Base-by-base conservation (phyloP, 2,888 invertebrate species). In the Pseudococcus jackbeardsleyi region DNA sequence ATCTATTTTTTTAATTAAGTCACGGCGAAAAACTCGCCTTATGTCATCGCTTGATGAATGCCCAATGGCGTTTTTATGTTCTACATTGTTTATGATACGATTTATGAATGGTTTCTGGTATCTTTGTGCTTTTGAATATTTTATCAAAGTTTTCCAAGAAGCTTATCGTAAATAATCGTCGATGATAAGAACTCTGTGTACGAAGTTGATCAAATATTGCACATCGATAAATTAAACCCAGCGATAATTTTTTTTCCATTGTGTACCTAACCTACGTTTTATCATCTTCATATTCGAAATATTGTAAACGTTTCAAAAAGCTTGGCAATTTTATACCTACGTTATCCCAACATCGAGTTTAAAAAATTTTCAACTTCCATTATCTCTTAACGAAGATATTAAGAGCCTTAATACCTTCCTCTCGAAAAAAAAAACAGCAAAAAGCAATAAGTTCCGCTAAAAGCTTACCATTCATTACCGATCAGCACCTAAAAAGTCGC, bases 1-100 rank as follows among this genome's bases (percentile, higher is more conserved):
- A 64, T 64, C 22, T 22, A 64, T 64, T 64, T 64, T 64, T 64
- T 64, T 22, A 64, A 64, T 64, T 64, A 64, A 64, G 64, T 64
- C 22, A 9, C 7, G 59, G 12, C 48, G 48, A 54, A 64, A 64
- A 11, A 64, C 19, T 19, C 22, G 11, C 64, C 22, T 64, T 59
- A 3, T 59, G 7, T 3, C n/a, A 2, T 54, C 15, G 5, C 54
- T 54, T n/a, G 54, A n/a, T n/a, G n/a, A n/a, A 54, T 17, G 54
- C 4, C 3, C n/a, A n/a, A n/a, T n/a, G 1, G 50, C 12, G 12
- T 50, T 15, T 50, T 12, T 9, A 12, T 50, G 50, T 50, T 50
- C 1, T 42, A 5, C 42, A 42, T 50, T 50, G 15, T 50, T 50
- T 42, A 9, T 42, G 42, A 8, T 42, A 42, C 42, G 42, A 42